phyloP scores from a whole-genome alignment of 2,113 vertebrate species.

The Psilopogon haemacephalus region DNA sequence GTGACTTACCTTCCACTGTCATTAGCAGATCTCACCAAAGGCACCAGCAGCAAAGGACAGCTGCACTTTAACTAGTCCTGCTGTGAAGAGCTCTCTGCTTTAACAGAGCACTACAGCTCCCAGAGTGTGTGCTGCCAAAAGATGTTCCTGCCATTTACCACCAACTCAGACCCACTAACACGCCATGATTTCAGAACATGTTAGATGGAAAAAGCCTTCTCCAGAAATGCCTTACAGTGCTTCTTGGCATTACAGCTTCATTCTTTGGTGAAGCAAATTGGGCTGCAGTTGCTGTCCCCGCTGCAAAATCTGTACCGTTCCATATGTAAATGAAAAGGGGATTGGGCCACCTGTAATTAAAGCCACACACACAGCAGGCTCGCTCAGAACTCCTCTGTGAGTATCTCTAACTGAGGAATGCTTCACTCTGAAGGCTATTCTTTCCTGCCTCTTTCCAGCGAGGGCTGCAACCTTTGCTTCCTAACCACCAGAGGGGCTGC shows the following conservation, averaged over 20 bases:
- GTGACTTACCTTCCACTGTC: background rate
- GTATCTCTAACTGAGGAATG: background rate
- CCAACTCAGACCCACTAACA: slow-evolving; percentile 21
- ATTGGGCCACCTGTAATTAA: background rate
- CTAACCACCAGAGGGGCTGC: background rate
- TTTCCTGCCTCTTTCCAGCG: background rate
- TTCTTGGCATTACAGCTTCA: background rate
- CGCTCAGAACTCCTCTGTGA: background rate
- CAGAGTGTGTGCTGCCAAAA: background rate
- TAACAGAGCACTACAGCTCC: background rate
- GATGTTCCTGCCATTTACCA: background rate
- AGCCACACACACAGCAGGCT: background rate
- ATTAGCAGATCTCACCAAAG: background rate
- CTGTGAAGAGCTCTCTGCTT: too few species aligned
- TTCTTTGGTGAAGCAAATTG: background rate
- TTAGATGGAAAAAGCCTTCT: slow-evolving; percentile 3
- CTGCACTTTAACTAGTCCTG: background rate
- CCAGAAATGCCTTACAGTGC: slow-evolving; percentile 1
- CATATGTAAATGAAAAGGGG: background rate
- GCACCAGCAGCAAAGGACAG: background rate
- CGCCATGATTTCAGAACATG: slow-evolving; percentile 12
- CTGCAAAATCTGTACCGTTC: background rate
- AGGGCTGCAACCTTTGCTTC: background rate
- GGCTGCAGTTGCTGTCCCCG: background rate
- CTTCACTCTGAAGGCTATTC: background rate